Percentiles rank a stretch among this genome's conserved stretches.
phyloP scores from a whole-genome alignment of 2,888 invertebrate genomes.

The Dendrolimus houi region DNA sequence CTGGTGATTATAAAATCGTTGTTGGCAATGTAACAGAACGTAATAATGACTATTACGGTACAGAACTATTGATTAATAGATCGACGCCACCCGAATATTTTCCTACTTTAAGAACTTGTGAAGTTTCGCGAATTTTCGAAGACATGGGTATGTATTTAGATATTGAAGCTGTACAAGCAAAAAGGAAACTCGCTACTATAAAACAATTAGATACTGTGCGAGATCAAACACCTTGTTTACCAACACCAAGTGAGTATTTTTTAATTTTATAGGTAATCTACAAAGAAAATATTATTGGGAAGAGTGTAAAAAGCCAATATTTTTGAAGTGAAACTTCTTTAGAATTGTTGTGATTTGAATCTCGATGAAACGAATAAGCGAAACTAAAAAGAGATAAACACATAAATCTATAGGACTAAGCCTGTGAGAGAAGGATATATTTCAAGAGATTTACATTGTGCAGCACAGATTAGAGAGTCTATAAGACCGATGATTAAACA shows the following conservation, averaged over 20 bases:
- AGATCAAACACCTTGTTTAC: conserved; percentile 47
- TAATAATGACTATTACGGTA: conserved; percentile 53
- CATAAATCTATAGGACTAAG: too few species aligned
- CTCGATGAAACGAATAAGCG: too few species aligned
- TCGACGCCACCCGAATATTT: conserved; percentile 45
- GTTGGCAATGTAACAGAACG: conserved; percentile 70
- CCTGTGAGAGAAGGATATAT: too few species aligned
- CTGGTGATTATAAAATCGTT: conserved; percentile 79
- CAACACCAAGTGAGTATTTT: conserved; percentile 47
- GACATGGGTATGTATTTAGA: conserved; percentile 42
- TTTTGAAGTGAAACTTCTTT: too few species aligned
- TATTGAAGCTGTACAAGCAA: conserved; percentile 31
- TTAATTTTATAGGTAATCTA: not conserved
- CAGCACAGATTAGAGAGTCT: too few species aligned
- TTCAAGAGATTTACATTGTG: too few species aligned
- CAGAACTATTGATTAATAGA: conserved; percentile 42
- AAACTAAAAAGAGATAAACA: too few species aligned
- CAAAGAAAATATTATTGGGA: not conserved
- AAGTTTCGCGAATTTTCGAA: conserved; percentile 43
- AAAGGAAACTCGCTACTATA: conserved; percentile 41
- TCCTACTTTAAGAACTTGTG: conserved; percentile 34
- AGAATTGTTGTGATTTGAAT: too few species aligned
- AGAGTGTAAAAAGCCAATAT: too few species aligned
- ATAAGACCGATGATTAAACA: too few species aligned
- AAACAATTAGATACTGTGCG: conserved; percentile 41